Evolutionary conservation across 2,113 vertebrate genomes (phyloP).

Genomic region (Antigone vipio): DNA sequence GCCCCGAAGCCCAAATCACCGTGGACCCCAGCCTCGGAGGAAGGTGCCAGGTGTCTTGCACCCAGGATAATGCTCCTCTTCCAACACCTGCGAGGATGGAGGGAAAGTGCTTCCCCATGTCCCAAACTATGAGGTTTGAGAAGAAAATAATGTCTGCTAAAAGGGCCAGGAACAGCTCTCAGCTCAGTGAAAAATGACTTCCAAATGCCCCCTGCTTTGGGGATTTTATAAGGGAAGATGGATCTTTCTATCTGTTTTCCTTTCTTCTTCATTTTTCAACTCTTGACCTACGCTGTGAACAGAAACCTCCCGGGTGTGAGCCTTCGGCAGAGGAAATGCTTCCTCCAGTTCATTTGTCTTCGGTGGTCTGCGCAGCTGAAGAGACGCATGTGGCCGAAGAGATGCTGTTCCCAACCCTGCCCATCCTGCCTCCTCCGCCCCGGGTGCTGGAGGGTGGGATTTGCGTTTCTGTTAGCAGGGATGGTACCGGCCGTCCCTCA

Average conservation of each 20-base stretch:
- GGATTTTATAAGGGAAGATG: slow-evolving; percentile 34
- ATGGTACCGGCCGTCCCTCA: neutral
- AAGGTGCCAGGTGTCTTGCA: neutral
- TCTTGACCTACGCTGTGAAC: slow-evolving; percentile 34
- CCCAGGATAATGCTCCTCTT: neutral
- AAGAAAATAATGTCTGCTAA: neutral
- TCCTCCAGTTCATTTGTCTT: slow-evolving; percentile 44
- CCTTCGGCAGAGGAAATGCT: slow-evolving; percentile 25
- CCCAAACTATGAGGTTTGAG: neutral
- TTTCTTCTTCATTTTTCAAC: slow-evolving; percentile 43
- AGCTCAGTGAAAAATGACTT: slow-evolving; percentile 30
- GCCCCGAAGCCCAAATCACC: neutral
- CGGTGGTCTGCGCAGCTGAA: neutral
- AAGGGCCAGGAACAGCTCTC: slow-evolving; percentile 16
- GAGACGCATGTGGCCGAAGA: neutral
- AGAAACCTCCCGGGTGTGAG: neutral
- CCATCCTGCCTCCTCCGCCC: neutral
- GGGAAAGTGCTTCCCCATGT: neutral
- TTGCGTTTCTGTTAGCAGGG: neutral
- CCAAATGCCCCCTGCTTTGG: slow-evolving; percentile 21
- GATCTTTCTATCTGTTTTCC: slow-evolving; percentile 43
- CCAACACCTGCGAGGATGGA: fast-evolving
- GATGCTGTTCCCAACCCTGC: neutral
- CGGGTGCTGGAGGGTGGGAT: neutral
- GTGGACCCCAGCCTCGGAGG: neutral